phyloP scores from a whole-genome alignment of 2,113 vertebrate genomes.

The Lepus timidus region DNA sequence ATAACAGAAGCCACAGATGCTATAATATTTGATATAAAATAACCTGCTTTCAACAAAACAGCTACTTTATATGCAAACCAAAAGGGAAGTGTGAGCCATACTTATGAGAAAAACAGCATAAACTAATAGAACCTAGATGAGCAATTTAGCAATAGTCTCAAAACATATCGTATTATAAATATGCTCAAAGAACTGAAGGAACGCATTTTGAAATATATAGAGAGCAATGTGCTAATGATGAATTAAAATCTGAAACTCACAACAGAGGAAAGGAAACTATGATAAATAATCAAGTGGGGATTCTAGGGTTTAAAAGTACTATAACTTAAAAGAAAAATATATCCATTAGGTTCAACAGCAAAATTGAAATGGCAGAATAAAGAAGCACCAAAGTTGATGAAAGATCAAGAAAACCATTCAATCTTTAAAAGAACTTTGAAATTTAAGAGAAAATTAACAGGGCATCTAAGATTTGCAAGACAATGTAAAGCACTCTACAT shows the following conservation, averaged over 20 bases:
- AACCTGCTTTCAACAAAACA: constrained; percentile 11
- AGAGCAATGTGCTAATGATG: neutral
- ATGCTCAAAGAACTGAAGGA: neutral
- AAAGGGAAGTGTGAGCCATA: neutral
- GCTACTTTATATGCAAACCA: neutral
- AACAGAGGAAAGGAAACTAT: neutral
- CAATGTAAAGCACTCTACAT: neutral
- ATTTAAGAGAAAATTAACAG: neutral
- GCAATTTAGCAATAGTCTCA: neutral
- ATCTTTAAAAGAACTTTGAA: neutral
- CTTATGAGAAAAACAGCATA: neutral
- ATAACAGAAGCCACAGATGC: neutral
- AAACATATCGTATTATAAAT: neutral
- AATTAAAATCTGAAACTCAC: neutral
- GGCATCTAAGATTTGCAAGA: neutral
- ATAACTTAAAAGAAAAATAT: neutral
- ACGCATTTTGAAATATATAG: neutral
- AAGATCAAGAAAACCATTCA: neutral
- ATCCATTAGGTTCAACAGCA: neutral
- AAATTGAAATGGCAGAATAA: neutral
- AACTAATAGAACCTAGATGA: neutral
- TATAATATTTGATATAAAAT: neutral
- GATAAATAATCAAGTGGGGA: neutral
- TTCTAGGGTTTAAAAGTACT: neutral
- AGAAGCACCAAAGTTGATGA: neutral